Percentiles rank a stretch among this genome's conserved stretches.
Conservation (phyloP, 2,888 invertebrate species). For the Metellina segmentata region DNA sequence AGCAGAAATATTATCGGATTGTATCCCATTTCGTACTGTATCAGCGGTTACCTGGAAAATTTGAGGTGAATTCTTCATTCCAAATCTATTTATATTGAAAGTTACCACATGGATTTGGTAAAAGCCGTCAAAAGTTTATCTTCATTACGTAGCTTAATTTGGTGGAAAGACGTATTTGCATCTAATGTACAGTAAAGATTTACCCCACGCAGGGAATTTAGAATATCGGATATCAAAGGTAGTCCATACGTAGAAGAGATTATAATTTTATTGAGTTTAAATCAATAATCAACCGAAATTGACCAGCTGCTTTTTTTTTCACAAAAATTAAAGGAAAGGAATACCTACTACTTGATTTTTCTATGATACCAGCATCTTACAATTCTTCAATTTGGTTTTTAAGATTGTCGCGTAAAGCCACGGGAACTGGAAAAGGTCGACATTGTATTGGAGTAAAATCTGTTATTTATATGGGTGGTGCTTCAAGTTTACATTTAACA, state of each 20-base stretch:
- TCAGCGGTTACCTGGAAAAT: not conserved
- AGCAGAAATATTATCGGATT: slow-evolving; percentile 20
- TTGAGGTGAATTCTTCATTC: too few species aligned
- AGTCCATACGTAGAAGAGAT: too few species aligned
- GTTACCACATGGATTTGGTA: slow-evolving; percentile 12
- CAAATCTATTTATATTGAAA: slow-evolving; percentile 3
- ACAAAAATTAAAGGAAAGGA: too few species aligned
- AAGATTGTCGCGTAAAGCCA: too few species aligned
- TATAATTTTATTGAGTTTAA: too few species aligned
- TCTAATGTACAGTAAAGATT: not conserved
- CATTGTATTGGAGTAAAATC: not conserved
- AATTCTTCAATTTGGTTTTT: too few species aligned
- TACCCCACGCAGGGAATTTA: too few species aligned
- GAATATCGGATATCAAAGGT: too few species aligned
- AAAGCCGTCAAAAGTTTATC: slow-evolving; percentile 18
- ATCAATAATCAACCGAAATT: too few species aligned
- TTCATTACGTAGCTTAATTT: slow-evolving; percentile 13
- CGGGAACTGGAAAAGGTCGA: not conserved
- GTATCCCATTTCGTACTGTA: not conserved
- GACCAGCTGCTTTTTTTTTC: too few species aligned
- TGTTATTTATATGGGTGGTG: slow-evolving; percentile 8
- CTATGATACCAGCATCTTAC: too few species aligned
- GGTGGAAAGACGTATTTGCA: slow-evolving; percentile 11
- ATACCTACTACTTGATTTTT: too few species aligned
- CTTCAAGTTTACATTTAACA: slow-evolving; percentile 5